Evolutionary conservation across 2,797 vertebrate species (phyloP).

Genomic region (Varecia variegata): DNA sequence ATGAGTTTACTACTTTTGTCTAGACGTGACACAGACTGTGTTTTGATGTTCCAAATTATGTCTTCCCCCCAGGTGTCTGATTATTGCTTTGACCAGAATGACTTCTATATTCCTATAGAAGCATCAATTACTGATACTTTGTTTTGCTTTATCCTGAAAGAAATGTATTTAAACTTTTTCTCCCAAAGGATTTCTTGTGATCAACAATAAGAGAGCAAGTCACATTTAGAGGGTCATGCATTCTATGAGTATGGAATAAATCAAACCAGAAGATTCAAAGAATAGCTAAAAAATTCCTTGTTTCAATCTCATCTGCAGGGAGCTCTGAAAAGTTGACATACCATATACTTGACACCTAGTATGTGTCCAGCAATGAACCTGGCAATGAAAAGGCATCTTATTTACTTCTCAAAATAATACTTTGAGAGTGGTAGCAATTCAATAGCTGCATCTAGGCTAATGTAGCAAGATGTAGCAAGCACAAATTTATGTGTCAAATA

Average conservation of each 20-base stretch:
- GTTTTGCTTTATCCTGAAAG: background rate
- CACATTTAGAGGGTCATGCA: background rate
- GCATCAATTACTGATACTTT: background rate
- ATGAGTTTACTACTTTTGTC: background rate
- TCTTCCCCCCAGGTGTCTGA: background rate
- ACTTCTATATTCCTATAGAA: background rate
- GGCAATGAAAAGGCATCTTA: background rate
- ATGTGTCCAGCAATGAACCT: background rate
- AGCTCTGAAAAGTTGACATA: background rate
- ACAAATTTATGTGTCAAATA: background rate
- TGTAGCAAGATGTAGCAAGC: background rate
- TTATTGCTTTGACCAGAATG: background rate
- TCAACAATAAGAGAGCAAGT: background rate
- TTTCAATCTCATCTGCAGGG: background rate
- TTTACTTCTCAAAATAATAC: conserved; percentile 20
- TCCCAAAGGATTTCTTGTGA: background rate
- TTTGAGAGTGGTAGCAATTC: background rate
- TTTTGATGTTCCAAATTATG: background rate
- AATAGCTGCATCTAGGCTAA: background rate
- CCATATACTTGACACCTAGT: background rate
- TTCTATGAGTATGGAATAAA: background rate
- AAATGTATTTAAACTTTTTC: background rate
- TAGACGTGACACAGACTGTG: background rate
- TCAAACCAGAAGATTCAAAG: background rate
- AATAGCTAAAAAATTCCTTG: background rate